phyloP scores from a whole-genome alignment of 2,113 vertebrate species.

The Bos indicus region DNA sequence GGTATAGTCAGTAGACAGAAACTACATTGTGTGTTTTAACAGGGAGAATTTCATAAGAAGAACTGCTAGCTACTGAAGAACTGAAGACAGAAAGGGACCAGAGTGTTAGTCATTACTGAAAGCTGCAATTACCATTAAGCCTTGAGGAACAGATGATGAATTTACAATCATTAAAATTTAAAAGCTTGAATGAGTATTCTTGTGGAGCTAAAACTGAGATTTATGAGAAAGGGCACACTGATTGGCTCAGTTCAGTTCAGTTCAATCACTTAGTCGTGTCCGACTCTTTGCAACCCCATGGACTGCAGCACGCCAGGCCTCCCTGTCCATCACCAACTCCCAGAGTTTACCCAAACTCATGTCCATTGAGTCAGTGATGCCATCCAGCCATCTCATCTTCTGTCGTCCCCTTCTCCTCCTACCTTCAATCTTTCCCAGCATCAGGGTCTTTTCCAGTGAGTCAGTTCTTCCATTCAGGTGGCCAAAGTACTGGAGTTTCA shows the following conservation, averaged over 20 bases:
- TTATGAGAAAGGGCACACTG: neutral
- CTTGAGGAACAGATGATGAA: neutral
- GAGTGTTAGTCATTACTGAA: neutral
- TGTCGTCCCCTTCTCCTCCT: neutral
- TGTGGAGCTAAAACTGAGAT: neutral
- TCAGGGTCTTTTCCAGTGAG: neutral
- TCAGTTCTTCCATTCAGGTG: neutral
- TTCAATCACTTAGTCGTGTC: neutral
- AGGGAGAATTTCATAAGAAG: neutral
- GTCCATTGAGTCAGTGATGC: neutral
- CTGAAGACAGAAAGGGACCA: neutral
- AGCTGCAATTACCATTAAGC: neutral
- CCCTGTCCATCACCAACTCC: neutral
- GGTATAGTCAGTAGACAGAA: neutral
- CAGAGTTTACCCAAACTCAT: neutral
- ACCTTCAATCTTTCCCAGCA: neutral
- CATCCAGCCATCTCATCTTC: neutral
- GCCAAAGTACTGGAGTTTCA: neutral
- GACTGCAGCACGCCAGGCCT: neutral
- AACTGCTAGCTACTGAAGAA: neutral
- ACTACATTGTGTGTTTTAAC: neutral
- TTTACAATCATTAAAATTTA: neutral
- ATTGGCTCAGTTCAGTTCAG: neutral
- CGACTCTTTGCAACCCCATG: accelerated
- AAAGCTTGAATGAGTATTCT: neutral